A percentile compares a stretch with the other conserved stretches of the same genome.
phyloP scores from a whole-genome alignment of 2,113 vertebrate species.

The Madoqua kirkii region DNA sequence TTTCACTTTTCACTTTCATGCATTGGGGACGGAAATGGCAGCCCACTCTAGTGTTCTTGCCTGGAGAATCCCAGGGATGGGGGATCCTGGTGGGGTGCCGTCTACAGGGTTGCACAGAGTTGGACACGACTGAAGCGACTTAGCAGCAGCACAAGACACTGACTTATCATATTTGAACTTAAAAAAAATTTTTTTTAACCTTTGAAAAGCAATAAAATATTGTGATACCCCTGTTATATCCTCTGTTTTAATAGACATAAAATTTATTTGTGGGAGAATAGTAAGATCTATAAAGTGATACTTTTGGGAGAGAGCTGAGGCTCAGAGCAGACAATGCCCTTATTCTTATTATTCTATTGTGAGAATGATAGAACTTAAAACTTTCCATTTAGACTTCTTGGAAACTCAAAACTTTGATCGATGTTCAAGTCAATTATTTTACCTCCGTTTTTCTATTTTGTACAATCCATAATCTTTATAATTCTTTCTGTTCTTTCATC shows the following conservation, averaged over 20 bases:
- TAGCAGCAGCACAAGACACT: background rate
- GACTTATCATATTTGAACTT: background rate
- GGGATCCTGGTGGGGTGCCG: too few species aligned
- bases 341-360: background rate
- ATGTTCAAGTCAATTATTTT: background rate
- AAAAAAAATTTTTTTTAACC: background rate
- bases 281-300: background rate
- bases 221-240: background rate
- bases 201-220: background rate
- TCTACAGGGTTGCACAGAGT: too few species aligned
- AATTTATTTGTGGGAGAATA: background rate
- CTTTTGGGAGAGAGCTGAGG: background rate
- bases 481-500: background rate
- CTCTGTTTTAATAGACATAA: background rate
- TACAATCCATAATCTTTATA: background rate
- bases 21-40: too few species aligned
- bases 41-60: too few species aligned
- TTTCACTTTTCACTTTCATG: too few species aligned
- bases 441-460: background rate
- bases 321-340: background rate
- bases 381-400: background rate
- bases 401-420: background rate
- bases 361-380: background rate
- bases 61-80: too few species aligned
- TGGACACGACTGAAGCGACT: too few species aligned